These are phyloP conservation scores for Xylocopa sonorina DNA, from an alignment of 1,140 invertebrate genomes.

Conservation along the genomic window DNA sequence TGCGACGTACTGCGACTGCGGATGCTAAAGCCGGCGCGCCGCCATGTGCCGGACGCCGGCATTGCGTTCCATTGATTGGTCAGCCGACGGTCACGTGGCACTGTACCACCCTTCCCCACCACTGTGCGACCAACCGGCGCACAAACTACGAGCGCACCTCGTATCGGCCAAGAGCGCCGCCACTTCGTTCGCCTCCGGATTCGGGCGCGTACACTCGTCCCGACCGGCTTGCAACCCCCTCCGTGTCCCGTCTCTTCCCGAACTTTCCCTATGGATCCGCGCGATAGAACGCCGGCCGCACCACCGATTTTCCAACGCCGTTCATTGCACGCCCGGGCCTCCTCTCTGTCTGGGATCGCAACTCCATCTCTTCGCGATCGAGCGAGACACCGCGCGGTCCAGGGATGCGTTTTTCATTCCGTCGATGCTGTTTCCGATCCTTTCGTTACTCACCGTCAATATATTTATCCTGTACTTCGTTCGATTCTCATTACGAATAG, in stretches of 20 bases:
- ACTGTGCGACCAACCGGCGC: conserved; percentile 33
- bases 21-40: conserved; percentile 65
- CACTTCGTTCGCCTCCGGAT: conserved; percentile 45
- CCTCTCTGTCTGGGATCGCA: background rate
- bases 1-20: conserved; percentile 78
- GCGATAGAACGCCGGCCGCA: conserved; percentile 30
- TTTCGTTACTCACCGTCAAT: conserved; percentile 25
- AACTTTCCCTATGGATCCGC: conserved; percentile 54
- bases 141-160: conserved; percentile 51
- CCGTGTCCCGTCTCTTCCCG: conserved; percentile 44
- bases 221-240: conserved; percentile 59
- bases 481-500: background rate
- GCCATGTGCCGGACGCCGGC: conserved; percentile 78
- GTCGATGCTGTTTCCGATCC: conserved; percentile 9
- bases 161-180: conserved; percentile 49
- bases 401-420: conserved; percentile 26
- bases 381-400: background rate
- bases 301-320: conserved; percentile 53
- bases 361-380: conserved; percentile 35
- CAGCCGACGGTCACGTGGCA: conserved; percentile 68
- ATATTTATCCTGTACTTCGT: background rate
- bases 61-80: conserved; percentile 67
- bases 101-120: conserved; percentile 64
- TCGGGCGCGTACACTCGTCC: conserved; percentile 58
- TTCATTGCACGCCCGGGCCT: conserved; percentile 28